Evolutionary conservation across 2,113 vertebrate genomes (phyloP).

Genomic region (Bettongia penicillata): DNA sequence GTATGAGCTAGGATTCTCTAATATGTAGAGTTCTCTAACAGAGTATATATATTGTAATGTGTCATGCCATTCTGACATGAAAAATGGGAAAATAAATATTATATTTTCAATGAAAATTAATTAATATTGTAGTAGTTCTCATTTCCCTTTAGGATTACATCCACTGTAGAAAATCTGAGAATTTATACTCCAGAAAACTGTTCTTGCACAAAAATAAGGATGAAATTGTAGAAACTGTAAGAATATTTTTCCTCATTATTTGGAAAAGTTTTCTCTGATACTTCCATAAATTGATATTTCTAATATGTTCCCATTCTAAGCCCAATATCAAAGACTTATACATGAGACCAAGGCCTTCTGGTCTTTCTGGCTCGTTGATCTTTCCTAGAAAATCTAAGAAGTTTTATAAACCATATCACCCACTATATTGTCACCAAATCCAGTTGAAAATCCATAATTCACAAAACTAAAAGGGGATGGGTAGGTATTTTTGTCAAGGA

Average conservation of each 20-base stretch:
- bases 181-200: neutral
- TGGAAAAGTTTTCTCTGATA: neutral
- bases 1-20: neutral
- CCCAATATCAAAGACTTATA: neutral
- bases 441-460: no score
- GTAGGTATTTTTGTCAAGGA: no score
- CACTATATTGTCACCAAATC: no score
- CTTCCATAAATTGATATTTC: no score
- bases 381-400: no score
- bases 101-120: conserved; percentile 20
- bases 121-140: neutral
- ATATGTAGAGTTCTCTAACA: neutral
- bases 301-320: no score
- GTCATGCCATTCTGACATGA: neutral
- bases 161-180: neutral
- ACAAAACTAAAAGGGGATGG: no score
- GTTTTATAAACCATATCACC: no score
- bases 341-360: no score
- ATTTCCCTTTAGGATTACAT: neutral
- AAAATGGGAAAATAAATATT: neutral
- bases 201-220: neutral
- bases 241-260: neutral
- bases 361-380: no score
- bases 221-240: neutral
- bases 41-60: no score